phyloP scores from a whole-genome alignment of 2,888 invertebrate species.

The Crossocerus cetratus region DNA sequence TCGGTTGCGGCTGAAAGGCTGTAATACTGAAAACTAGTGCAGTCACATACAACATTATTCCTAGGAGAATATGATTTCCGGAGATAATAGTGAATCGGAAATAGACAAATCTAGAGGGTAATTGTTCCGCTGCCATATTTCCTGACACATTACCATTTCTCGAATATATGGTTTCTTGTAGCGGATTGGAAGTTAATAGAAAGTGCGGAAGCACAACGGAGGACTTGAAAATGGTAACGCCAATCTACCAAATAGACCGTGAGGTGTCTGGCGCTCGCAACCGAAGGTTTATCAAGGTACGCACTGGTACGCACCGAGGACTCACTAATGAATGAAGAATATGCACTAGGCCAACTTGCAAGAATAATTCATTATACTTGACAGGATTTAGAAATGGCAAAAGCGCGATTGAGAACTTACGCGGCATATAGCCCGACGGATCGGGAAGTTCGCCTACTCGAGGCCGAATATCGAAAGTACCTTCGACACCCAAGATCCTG shows the following conservation, averaged over 20 bases:
- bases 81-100: no score
- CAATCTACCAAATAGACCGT: constrained; percentile 51
- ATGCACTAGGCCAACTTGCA: no score
- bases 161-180: no score
- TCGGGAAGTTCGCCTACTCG: constrained; percentile 67
- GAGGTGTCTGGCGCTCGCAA: constrained; percentile 64
- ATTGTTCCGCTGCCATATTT: no score
- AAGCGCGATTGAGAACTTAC: constrained; percentile 70
- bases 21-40: background rate
- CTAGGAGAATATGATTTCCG: no score
- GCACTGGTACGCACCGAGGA: background rate
- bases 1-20: background rate
- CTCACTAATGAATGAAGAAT: no score
- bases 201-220: background rate
- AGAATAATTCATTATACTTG: background rate
- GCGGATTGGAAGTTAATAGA: no score
- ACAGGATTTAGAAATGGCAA: constrained; percentile 68
- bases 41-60: no score
- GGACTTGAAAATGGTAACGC: constrained; percentile 13
- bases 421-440: constrained; percentile 71
- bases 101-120: no score
- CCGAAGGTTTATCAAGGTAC: constrained; percentile 68
- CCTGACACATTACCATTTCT: no score
- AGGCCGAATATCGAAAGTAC: constrained; percentile 60
- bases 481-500: constrained; percentile 22